These are phyloP conservation scores for Aspiorhynchus laticeps DNA, from an alignment of 2,113 vertebrate species.

Conservation along the genomic window DNA sequence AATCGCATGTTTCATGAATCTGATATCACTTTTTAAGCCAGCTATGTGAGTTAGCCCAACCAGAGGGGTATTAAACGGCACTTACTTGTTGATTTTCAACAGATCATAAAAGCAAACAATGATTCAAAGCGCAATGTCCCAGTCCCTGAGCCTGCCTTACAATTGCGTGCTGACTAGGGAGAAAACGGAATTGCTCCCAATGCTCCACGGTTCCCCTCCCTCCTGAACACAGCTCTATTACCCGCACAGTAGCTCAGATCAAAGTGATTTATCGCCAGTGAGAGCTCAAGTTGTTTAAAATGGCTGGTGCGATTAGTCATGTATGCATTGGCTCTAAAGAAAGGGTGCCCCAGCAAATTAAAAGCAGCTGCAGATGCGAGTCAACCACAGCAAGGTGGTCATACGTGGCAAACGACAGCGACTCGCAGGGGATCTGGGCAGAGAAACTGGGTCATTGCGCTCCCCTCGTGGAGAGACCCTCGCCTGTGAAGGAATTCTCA, in stretches of 20 bases:
- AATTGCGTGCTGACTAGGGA: slow-evolving; percentile 71
- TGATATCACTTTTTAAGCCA: background rate
- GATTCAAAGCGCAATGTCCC: slow-evolving; percentile 63
- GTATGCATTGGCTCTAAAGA: slow-evolving; percentile 70
- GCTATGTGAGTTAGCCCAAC: background rate
- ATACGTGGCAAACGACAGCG: slow-evolving; percentile 67
- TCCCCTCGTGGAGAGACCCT: slow-evolving; percentile 62
- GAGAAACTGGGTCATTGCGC: slow-evolving; percentile 77
- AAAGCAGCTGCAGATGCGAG: slow-evolving; percentile 74
- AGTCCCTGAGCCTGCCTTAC: slow-evolving; percentile 62
- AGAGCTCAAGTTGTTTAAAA: slow-evolving; percentile 79
- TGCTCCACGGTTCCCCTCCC: slow-evolving; percentile 60
- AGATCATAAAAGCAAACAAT: slow-evolving; percentile 67
- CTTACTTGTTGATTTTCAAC: slow-evolving; percentile 52
- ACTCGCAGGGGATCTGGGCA: slow-evolving; percentile 64
- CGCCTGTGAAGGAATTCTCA: slow-evolving; percentile 28
- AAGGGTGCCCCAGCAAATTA: slow-evolving; percentile 72
- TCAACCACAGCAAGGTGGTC: slow-evolving; percentile 74
- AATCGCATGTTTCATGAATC: background rate
- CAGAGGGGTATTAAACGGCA: background rate
- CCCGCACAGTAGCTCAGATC: slow-evolving; percentile 72
- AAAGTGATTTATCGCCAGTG: slow-evolving; percentile 79
- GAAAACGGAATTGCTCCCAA: slow-evolving; percentile 67
- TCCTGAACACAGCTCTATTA: slow-evolving; percentile 72
- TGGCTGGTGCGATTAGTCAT: slow-evolving; percentile 82